Base-by-base conservation (phyloP, 2,113 vertebrate species). In the Psittacus erithacus region DNA sequence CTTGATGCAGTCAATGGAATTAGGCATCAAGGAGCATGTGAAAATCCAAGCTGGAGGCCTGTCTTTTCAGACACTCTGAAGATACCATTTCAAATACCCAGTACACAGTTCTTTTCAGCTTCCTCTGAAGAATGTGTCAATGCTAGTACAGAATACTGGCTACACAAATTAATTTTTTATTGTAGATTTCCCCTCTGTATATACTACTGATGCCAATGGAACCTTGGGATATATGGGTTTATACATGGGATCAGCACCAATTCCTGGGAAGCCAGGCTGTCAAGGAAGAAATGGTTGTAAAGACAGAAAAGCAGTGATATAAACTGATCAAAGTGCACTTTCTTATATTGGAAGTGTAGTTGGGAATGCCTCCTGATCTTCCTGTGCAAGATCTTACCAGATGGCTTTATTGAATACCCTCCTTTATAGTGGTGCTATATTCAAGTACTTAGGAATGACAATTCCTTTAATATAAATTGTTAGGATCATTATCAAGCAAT, bases 181-280 rank as follows among this genome's bases (percentile, higher is more conserved):
- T 55, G n/a, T 47, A 23, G n/a, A 13, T 39, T 2, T 2, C 0
- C 2, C 2, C 2, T 10, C 25, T 2, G 0, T 39, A 6, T 23
- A 29, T 35, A 29, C 6, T 82, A 52, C 41, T 60, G n/a, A 47
- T 74, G 38, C 16, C n/a, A 43, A 1, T 46, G 38, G 28, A 62
- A 80, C 25, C 3, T 77, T 80, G 85, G 28, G 11, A 44, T 75
- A n/a, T 8, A 3, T 35, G 23, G 38, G 14, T 24, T 68, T 19
- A 46, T 29, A 50, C 7, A 38, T 0, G 1, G 17, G 28, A 47
- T 60, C 24, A 59, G 28, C 7, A 86, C 27, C 8, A 70, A 13
- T 39, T 70, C 33, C 16, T 25, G 9, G 35, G 25, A 90, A 78
- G 10, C 16, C 13, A 67, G 10, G 11, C 9, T 53, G 62, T 41